Conservation (phyloP, 2,888 invertebrate genomes). For the Drosophila ochracea region DNA sequence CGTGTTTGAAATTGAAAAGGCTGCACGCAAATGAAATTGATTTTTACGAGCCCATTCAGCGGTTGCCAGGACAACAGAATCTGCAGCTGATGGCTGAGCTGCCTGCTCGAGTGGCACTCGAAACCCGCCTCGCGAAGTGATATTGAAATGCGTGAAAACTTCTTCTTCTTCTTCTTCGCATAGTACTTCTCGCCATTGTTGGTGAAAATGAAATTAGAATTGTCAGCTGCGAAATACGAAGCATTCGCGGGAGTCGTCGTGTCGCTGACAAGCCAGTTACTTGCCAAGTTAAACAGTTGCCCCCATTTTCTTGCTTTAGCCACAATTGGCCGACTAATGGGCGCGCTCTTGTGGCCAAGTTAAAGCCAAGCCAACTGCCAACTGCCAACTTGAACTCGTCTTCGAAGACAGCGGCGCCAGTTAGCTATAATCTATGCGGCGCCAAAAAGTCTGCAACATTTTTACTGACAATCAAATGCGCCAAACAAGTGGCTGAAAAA, state of each 20-base stretch:
- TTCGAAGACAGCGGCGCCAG: constrained; percentile 75
- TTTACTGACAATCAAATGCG: constrained; percentile 75
- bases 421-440: constrained; percentile 80
- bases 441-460: constrained; percentile 82
- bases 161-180: constrained; percentile 13
- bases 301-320: constrained; percentile 57
- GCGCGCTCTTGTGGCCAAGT: constrained; percentile 57
- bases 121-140: constrained; percentile 62
- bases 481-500: constrained; percentile 63
- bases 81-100: constrained; percentile 65
- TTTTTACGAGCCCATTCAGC: constrained; percentile 66
- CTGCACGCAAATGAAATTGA: constrained; percentile 75
- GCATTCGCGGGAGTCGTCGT: constrained; percentile 21
- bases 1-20: constrained; percentile 60
- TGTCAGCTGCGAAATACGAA: constrained; percentile 34
- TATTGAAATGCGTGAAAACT: constrained; percentile 69
- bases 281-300: constrained; percentile 58
- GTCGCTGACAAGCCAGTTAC: constrained; percentile 60
- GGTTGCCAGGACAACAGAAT: constrained; percentile 57
- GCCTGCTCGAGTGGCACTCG: constrained; percentile 63
- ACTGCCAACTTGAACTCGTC: constrained; percentile 12
- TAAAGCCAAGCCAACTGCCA: constrained; percentile 52
- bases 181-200: constrained; percentile 32
- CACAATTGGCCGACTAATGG: constrained; percentile 58
- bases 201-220: constrained; percentile 75